These are phyloP conservation scores for Smutsia temminckii DNA, from an alignment of 2,797 vertebrate genomes.

Conservation along the genomic window DNA sequence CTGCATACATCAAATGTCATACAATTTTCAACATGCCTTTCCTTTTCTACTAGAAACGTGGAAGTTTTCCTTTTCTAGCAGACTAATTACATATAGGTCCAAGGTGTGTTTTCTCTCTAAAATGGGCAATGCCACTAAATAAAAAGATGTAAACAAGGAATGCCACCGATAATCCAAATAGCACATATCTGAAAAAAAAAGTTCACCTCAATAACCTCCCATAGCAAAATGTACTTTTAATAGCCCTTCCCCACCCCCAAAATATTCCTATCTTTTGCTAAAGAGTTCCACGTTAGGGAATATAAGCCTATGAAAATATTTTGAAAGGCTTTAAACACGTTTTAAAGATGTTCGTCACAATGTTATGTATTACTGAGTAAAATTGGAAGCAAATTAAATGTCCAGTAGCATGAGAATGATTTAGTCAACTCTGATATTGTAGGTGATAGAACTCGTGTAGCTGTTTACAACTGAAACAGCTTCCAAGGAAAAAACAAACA, in stretches of 20 bases:
- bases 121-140: background rate
- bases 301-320: background rate
- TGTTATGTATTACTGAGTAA: background rate
- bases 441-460: background rate
- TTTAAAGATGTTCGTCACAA: background rate
- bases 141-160: background rate
- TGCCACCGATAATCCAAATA: background rate
- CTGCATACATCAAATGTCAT: background rate
- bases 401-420: background rate
- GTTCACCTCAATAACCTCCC: background rate
- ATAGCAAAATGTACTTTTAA: background rate
- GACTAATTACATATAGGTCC: background rate
- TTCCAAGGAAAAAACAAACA: background rate
- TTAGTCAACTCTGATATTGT: background rate
- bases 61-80: background rate
- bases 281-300: background rate
- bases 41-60: background rate
- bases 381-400: background rate
- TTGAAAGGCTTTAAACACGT: background rate
- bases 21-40: background rate
- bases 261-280: background rate
- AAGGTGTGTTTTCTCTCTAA: background rate
- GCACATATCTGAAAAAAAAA: background rate
- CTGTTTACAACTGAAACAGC: too few relatives aligned
- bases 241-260: background rate